Percentiles rank a stretch among this genome's conserved stretches.
Evolutionary conservation across 2,888 invertebrate species (phyloP).

Genomic region (Drosophila cognata): DNA sequence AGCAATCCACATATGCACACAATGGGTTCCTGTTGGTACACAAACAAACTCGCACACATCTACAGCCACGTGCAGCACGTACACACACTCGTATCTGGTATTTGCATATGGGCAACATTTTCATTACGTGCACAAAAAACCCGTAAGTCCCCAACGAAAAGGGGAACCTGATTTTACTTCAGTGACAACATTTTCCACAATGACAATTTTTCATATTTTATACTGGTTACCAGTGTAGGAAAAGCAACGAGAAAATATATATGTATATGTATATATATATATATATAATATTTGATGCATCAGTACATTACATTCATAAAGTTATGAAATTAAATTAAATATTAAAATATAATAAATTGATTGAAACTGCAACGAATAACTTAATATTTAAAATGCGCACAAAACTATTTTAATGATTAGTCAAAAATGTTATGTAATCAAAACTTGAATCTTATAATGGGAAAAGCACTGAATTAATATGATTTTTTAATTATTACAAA

Average conservation of each 20-base stretch:
- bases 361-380: not conserved
- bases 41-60: slow-evolving; percentile 23
- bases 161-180: slow-evolving; percentile 8
- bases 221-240: not conserved
- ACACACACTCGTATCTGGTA: slow-evolving; percentile 22
- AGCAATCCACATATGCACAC: slow-evolving; percentile 15
- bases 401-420: not conserved
- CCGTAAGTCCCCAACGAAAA: slow-evolving; percentile 5
- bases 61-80: not conserved
- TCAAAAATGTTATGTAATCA: not conserved
- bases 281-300: not conserved
- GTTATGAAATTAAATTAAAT: not conserved
- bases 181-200: slow-evolving; percentile 21
- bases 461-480: not conserved
- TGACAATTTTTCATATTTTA: slow-evolving; percentile 56
- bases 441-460: not conserved
- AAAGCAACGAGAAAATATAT: not conserved
- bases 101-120: slow-evolving; percentile 67
- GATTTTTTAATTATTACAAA: no score
- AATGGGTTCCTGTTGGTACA: slow-evolving; percentile 47
- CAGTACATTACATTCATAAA: not conserved
- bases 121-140: slow-evolving; percentile 59
- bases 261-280: not conserved
- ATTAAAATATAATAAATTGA: not conserved
- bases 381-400: not conserved